A percentile compares a stretch with the other conserved stretches of the same genome.
phyloP scores from a whole-genome alignment of 2,113 vertebrate genomes.

The Trichomycterus rosablanca region DNA sequence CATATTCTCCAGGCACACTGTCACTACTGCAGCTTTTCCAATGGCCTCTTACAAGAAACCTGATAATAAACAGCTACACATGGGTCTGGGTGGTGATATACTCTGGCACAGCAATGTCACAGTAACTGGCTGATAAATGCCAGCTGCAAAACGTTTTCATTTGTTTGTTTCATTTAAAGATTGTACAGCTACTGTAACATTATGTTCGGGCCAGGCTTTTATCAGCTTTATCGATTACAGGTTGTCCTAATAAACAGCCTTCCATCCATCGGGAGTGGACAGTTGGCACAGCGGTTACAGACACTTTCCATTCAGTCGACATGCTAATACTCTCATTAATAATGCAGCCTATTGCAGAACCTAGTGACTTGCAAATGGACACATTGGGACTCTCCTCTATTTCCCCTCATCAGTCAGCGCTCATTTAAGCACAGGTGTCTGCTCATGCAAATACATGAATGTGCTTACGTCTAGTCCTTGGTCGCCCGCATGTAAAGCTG shows the following conservation, averaged over 20 bases:
- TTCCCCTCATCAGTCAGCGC: slow-evolving; percentile 60
- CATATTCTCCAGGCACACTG: slow-evolving; percentile 3
- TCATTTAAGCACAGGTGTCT: slow-evolving; percentile 67
- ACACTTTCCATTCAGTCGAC: slow-evolving; percentile 11
- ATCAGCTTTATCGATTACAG: slow-evolving; percentile 2
- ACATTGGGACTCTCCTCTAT: slow-evolving; percentile 47
- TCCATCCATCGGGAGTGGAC: background rate
- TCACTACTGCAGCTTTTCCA: background rate
- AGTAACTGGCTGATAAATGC: background rate
- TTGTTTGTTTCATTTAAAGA: slow-evolving; percentile 1
- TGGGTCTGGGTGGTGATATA: background rate
- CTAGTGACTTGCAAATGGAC: slow-evolving; percentile 67
- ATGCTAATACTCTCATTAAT: slow-evolving; percentile 26
- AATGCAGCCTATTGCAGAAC: slow-evolving; percentile 27
- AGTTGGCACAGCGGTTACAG: slow-evolving; percentile 1
- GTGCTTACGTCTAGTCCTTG: slow-evolving; percentile 31
- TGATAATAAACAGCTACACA: background rate
- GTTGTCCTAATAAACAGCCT: slow-evolving; percentile 17
- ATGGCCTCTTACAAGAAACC: background rate
- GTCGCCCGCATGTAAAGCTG: slow-evolving; percentile 15
- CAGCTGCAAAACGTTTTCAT: background rate
- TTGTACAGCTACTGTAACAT: no score
- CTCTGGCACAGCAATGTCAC: background rate
- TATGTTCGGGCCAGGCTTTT: background rate
- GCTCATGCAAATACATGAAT: slow-evolving; percentile 56